These are phyloP conservation scores for Vanacampus margaritifer DNA, from an alignment of 2,113 vertebrate genomes.

Conservation along the genomic window DNA sequence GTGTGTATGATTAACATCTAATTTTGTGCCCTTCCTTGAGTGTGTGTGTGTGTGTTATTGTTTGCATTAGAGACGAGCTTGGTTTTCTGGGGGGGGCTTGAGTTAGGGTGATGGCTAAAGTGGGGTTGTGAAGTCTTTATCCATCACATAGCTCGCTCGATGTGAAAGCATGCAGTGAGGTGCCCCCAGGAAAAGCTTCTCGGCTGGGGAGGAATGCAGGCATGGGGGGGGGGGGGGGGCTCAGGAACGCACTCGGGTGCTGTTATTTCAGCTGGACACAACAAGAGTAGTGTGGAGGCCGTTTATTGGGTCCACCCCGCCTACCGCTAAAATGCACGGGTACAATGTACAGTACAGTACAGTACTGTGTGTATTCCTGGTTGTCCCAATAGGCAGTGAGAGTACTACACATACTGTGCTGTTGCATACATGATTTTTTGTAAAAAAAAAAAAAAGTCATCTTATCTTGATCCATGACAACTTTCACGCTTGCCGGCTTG, in stretches of 20 bases:
- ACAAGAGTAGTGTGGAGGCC: slow-evolving; percentile 15
- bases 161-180: slow-evolving; percentile 43
- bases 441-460: too few relatives aligned
- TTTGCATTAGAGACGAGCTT: slow-evolving; percentile 1
- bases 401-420: background rate
- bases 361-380: slow-evolving; percentile 3
- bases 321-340: slow-evolving; percentile 10
- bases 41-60: slow-evolving; percentile 6
- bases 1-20: slow-evolving; percentile 38
- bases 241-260: slow-evolving; percentile 38
- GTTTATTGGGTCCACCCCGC: slow-evolving; percentile 25
- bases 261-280: slow-evolving; percentile 54
- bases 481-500: slow-evolving; percentile 14
- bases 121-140: slow-evolving; percentile 22
- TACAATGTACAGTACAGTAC: background rate
- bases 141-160: slow-evolving; percentile 49
- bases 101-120: slow-evolving; percentile 27
- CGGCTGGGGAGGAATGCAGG: slow-evolving; percentile 57
- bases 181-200: slow-evolving; percentile 50
- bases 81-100: background rate
- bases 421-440: background rate
- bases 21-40: slow-evolving; percentile 15
- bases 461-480: background rate
- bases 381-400: slow-evolving; percentile 7
- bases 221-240: slow-evolving; percentile 45